Evolutionary conservation across 1,140 invertebrate genomes (phyloP).

Genomic region (Drosophila bifasciata): DNA sequence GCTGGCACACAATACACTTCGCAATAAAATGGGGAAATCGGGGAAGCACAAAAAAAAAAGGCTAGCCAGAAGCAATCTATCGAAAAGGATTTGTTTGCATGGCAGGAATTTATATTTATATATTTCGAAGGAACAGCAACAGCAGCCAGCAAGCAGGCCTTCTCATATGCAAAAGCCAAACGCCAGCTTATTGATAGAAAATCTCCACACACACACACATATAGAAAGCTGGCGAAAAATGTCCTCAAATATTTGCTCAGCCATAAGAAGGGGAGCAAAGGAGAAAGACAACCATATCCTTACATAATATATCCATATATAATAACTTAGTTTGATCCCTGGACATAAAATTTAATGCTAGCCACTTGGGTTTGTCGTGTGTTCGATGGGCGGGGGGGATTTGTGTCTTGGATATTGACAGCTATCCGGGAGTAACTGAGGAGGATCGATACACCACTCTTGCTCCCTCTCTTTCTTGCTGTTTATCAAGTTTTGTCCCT

Average conservation of each 20-base stretch:
- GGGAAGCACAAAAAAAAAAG: conserved; percentile 24
- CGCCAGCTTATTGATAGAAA: conserved; percentile 69
- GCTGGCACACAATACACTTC: conserved; percentile 34
- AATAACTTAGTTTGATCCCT: conserved; percentile 74
- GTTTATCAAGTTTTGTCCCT: conserved; percentile 42
- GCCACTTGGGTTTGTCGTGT: conserved; percentile 62
- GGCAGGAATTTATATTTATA: conserved; percentile 70
- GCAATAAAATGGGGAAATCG: conserved; percentile 10
- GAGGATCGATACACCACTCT: conserved; percentile 13
- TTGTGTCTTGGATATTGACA: conserved; percentile 58
- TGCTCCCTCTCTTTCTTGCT: conserved; percentile 2
- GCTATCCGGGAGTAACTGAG: conserved; percentile 22
- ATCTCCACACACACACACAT: conserved; percentile 18
- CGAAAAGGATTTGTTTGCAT: conserved; percentile 76
- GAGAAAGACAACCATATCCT: not conserved
- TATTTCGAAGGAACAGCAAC: conserved; percentile 37
- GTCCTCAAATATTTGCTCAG: conserved; percentile 51
- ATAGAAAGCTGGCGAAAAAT: conserved; percentile 33
- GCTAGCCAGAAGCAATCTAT: conserved; percentile 59
- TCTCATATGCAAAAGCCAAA: conserved; percentile 70
- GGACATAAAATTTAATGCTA: conserved; percentile 65
- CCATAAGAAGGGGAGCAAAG: not conserved
- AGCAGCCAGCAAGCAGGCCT: conserved; percentile 4
- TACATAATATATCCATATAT: conserved; percentile 27
- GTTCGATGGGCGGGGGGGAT: conserved; percentile 14